Base-by-base conservation (phyloP, 1,140 invertebrate species). In the Bombus fervidus region DNA sequence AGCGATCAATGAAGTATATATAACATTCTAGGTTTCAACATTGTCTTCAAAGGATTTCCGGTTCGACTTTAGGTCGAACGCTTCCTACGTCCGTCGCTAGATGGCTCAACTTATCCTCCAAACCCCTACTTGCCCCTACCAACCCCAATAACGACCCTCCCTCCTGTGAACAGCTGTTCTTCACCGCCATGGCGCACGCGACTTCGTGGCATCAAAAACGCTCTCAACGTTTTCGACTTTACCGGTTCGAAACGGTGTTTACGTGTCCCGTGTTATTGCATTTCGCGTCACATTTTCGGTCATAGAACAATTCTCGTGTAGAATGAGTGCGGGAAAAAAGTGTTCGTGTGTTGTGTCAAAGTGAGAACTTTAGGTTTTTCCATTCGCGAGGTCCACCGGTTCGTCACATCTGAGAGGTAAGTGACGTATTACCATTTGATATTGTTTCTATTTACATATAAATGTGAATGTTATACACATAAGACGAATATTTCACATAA, bases 141-240 rank as follows among this genome's bases (percentile, higher is more conserved):
- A 85, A 18, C 72, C 86, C 62, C 25, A 57, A 22, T 72, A 77
- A 81, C 68, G 81, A 87, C 81, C 72, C 57, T 66, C 79, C 82
- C 74, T 57, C 64, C 74, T 31, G 62, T 37, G 76, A 90, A 87
- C 89, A 90, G 89, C 89, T 90, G 89, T 90, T 90, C 80, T 53
- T 53, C 77, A 85, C 79, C 86, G 89, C 86, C 86, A 90, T 90
- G 89, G 89, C 89, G 83, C 88, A 90, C 89, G 89, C 89, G 89
- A 90, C 86, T 81, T 80, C 68, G 80, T 68, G 72, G 79, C 78
- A 74, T 88, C 86, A 66, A 77, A 90, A 68, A 83, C 83, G 81
- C 28, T 90, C 39, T 28, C 75, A 69, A 41, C 57, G 39, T 77
- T 88, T 87, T 72, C 86, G 47, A 81, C n/a, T 83, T 76, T 69